Evolutionary conservation across 2,797 vertebrate species (phyloP), one percentile per base, ranked within the genome.

Genomic region (Microcaecilia unicolor): DNA sequence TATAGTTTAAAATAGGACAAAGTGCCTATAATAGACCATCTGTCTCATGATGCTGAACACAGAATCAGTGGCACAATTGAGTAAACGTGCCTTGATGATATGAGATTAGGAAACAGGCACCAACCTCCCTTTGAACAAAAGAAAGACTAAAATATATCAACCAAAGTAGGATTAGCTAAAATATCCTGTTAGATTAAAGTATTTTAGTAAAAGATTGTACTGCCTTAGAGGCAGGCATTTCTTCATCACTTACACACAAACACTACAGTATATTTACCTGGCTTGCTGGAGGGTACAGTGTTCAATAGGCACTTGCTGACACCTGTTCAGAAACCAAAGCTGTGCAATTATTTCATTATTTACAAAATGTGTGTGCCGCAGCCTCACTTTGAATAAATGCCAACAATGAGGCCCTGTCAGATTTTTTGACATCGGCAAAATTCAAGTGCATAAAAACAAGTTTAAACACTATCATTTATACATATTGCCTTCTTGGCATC

Each of bases 391-490:
- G 50, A 64, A 63, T 69, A 70, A 53, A 31, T 24, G 58, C 48
- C 55, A 64, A 55, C 61, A 61, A 67, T 53, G 38, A 66, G 46
- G 51, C 41, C 43, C 58, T 74, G 57, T 74, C 73, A 74, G 63
- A 34, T 71, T 78, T 72, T 40, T 67, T 82, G 76, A 75, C 78
- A 76, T 42, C 61, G 28, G 37, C 24, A n/a, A 45, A 41, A 63
- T 55, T 51, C 44, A 72, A 78, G 79, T 65, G 78, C 56, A 76
- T 49, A 73, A 76, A 80, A 78, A 64, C 73, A 78, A 63, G 59
- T 64, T 76, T 66, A 75, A 81, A 80, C 63, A 72, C 55, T 64
- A 65, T 76, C 59, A 43, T 77, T 79, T 72, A 68, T 74, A 48
- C 44, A 61, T 74, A 78, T 74, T 76, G 73, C 66, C 74, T 66